A percentile compares a stretch with the other conserved stretches of the same genome.
phyloP scores from a whole-genome alignment of 2,888 invertebrate genomes.

The Spodoptera littoralis region DNA sequence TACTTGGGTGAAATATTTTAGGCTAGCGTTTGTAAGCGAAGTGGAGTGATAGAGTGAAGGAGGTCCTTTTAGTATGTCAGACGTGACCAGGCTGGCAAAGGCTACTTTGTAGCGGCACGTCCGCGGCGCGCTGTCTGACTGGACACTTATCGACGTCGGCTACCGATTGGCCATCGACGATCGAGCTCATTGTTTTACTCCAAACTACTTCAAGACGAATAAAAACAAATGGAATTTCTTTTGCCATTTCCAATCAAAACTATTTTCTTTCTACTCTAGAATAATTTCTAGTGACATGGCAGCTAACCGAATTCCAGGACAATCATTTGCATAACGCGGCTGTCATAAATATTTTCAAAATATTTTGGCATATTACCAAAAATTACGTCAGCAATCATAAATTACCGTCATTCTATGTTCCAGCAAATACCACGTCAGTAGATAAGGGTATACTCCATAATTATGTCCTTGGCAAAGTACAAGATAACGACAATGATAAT shows the following conservation, averaged over 20 bases:
- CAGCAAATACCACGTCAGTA: conserved; percentile 44
- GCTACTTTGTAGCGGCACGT: conserved; percentile 60
- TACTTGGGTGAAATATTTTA: conserved; percentile 64
- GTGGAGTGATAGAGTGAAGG: conserved; percentile 65
- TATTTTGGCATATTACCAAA: conserved; percentile 38
- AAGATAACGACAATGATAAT: conserved; percentile 62
- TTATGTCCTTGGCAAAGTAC: conserved; percentile 68
- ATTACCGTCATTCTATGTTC: conserved; percentile 31
- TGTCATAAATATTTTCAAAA: conserved; percentile 41
- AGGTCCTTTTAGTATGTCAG: conserved; percentile 78
- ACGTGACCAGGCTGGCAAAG: conserved; percentile 78
- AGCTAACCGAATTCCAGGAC: conserved; percentile 6
- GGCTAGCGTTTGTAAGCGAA: conserved; percentile 48
- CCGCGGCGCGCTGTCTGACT: conserved; percentile 56
- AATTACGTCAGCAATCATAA: conserved; percentile 31
- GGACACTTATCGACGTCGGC: conserved; percentile 35
- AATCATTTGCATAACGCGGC: conserved; percentile 14
- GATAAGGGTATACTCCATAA: conserved; percentile 65
- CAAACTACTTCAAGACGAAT: neutral
- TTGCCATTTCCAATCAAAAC: no score
- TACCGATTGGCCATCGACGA: conserved; percentile 33
- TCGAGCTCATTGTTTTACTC: conserved; percentile 19
- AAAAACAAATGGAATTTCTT: no score
- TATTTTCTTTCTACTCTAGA: no score
- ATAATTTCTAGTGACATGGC: neutral